Evolutionary conservation across 2,113 vertebrate species (phyloP).

Genomic region (Piaya cayana): DNA sequence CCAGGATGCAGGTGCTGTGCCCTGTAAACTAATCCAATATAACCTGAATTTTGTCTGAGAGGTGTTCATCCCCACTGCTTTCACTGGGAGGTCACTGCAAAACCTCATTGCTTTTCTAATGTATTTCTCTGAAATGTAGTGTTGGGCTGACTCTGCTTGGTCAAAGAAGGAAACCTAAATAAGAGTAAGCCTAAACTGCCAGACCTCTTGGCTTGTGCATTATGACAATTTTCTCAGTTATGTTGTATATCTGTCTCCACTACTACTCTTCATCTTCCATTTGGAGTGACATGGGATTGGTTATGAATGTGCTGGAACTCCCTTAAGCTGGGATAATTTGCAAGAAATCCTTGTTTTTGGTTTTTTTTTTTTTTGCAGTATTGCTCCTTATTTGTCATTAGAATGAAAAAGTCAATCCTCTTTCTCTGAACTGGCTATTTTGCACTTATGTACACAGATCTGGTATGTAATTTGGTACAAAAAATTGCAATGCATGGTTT

Average conservation of each 20-base stretch:
- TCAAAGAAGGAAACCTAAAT: not conserved
- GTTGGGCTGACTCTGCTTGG: not conserved
- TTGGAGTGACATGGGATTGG: not conserved
- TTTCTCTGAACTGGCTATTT: not conserved
- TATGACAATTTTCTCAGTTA: not conserved
- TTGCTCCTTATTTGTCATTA: not conserved
- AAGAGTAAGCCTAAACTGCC: not conserved
- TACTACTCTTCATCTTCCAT: not conserved
- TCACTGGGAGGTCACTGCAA: not conserved
- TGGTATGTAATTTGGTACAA: not conserved
- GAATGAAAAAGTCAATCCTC: not conserved
- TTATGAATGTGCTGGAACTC: not conserved
- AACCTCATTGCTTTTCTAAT: not conserved
- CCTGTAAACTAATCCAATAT: not conserved
- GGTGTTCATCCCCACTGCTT: not conserved
- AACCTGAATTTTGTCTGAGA: not conserved
- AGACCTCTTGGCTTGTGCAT: not conserved
- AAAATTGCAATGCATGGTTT: not conserved
- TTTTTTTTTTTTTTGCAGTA: too few relatives aligned
- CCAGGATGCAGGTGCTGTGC: not conserved
- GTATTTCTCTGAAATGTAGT: not conserved
- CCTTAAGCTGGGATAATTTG: not conserved
- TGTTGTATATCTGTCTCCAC: not conserved
- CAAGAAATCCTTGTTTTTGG: too few relatives aligned
- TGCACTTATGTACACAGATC: not conserved